These are phyloP conservation scores for Gymnarchus niloticus DNA, from an alignment of 2,113 vertebrate genomes.

Conservation along the genomic window DNA sequence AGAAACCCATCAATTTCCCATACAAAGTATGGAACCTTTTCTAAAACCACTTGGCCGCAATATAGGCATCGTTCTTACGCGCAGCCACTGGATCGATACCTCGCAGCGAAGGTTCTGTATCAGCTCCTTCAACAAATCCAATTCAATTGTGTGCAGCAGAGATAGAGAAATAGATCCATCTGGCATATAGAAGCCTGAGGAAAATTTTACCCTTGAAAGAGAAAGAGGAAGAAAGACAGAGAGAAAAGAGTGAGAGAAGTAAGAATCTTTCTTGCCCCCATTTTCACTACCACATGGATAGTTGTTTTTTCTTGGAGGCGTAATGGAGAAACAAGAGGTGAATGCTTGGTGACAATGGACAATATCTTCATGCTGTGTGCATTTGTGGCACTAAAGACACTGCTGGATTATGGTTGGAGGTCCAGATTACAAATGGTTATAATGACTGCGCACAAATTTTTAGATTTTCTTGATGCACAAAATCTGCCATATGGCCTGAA, in stretches of 20 bases:
- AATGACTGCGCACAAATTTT: not conserved
- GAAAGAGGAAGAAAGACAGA: slow-evolving; percentile 16
- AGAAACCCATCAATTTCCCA: slow-evolving; percentile 32
- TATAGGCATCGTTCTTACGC: slow-evolving; percentile 29
- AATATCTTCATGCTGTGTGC: not conserved
- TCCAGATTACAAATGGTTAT: not conserved
- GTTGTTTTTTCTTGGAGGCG: slow-evolving; percentile 17
- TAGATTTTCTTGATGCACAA: not conserved
- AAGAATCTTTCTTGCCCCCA: slow-evolving; percentile 34
- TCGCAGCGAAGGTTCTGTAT: slow-evolving; percentile 46
- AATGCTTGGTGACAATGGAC: not conserved
- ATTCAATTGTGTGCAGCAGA: slow-evolving; percentile 53
- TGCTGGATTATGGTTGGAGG: not conserved
- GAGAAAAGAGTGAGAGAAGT: slow-evolving; percentile 20
- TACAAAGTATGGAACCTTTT: slow-evolving; percentile 28
- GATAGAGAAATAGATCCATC: slow-evolving; percentile 50
- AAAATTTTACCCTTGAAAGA: slow-evolving; percentile 37
- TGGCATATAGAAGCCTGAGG: slow-evolving; percentile 34
- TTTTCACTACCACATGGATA: slow-evolving; percentile 20
- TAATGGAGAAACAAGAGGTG: not conserved
- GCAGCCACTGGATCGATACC: slow-evolving; percentile 48
- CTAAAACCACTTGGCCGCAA: slow-evolving; percentile 32
- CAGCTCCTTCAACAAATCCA: slow-evolving; percentile 55
- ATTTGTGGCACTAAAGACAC: not conserved
- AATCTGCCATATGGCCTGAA: not conserved